A percentile compares a stretch with the other conserved stretches of the same genome.
Evolutionary conservation across 2,113 vertebrate genomes (phyloP).

Genomic region (Thalassarche chlororhynchos): DNA sequence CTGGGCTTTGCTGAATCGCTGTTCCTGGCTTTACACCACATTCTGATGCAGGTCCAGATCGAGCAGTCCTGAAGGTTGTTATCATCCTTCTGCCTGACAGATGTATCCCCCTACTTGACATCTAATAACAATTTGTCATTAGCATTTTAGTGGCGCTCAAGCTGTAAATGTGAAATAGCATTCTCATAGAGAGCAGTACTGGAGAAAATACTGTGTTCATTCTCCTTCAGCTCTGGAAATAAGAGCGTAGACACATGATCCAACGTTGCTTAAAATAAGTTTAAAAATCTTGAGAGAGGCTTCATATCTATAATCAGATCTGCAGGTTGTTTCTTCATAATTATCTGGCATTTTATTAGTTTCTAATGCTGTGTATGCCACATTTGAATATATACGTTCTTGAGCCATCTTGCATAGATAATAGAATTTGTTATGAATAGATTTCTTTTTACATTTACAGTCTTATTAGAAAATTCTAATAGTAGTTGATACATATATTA

Average conservation of each 20-base stretch:
- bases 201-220: neutral
- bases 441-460: neutral
- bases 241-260: neutral
- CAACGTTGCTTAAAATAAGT: neutral
- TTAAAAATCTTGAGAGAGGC: neutral
- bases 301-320: slow-evolving; percentile 33
- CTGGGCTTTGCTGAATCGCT: neutral
- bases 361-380: neutral
- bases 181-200: neutral
- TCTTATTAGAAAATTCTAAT: neutral
- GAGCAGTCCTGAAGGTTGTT: neutral
- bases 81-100: neutral
- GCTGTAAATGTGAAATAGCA: neutral
- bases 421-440: neutral
- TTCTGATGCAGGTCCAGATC: neutral
- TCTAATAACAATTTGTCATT: neutral
- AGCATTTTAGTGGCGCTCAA: neutral
- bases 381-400: neutral
- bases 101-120: neutral
- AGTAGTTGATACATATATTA: neutral
- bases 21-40: neutral
- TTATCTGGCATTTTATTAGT: neutral
- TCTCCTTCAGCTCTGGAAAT: neutral
- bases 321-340: neutral
- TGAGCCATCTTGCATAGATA: neutral